phyloP scores from a whole-genome alignment of 2,888 invertebrate species.

The Smittia aterrima region DNA sequence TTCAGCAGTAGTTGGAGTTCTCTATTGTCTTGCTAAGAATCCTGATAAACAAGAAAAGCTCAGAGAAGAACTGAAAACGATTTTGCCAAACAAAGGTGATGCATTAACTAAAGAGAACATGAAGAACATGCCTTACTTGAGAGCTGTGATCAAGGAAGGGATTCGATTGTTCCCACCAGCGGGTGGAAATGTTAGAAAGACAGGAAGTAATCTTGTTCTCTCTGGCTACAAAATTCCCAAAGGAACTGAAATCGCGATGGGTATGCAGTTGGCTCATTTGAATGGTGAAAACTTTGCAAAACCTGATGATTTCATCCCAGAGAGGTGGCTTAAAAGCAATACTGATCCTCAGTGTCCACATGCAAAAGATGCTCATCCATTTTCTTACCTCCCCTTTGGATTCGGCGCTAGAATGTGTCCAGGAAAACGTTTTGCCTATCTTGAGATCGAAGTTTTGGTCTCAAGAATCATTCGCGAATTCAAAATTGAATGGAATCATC shows the following conservation, averaged over 20 bases:
- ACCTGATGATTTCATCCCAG: conserved; percentile 66
- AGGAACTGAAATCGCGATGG: conserved; percentile 60
- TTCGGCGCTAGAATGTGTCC: conserved; percentile 43
- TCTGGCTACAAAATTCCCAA: conserved; percentile 64
- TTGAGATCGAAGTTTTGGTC: conserved; percentile 62
- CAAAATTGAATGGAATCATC: conserved; percentile 48
- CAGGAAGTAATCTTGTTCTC: conserved; percentile 59
- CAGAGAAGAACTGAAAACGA: conserved; percentile 57
- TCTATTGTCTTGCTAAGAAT: conserved; percentile 64
- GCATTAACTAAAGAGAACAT: conserved; percentile 53
- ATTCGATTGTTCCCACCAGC: conserved; percentile 62
- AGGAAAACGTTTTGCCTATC: conserved; percentile 58
- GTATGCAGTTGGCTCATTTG: conserved; percentile 55
- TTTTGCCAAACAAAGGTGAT: conserved; percentile 53
- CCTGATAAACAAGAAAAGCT: conserved; percentile 63
- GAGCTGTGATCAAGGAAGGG: conserved; percentile 71
- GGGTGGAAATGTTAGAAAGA: conserved; percentile 57
- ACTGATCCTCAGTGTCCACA: conserved; percentile 32
- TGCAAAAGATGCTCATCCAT: conserved; percentile 35
- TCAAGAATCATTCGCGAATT: conserved; percentile 52
- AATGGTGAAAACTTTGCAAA: conserved; percentile 61
- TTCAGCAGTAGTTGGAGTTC: conserved; percentile 57
- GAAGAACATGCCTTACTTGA: conserved; percentile 60
- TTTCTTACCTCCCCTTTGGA: conserved; percentile 59
- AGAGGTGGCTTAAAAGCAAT: conserved; percentile 64